Conservation (phyloP, 2,113 vertebrate genomes). For the Pseudorectes ferrugineus region DNA sequence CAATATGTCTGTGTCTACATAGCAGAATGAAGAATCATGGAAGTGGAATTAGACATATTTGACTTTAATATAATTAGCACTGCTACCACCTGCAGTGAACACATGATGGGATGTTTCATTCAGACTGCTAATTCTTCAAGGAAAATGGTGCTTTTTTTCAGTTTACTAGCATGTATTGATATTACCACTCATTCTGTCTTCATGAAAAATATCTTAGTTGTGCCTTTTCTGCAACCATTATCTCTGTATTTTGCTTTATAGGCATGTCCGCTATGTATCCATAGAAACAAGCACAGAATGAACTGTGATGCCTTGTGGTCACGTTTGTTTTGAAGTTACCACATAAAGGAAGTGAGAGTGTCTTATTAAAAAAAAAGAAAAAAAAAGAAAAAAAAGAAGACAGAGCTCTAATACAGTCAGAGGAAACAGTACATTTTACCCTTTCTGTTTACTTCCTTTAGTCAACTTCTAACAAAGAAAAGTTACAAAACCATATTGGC, state of each 20-base stretch:
- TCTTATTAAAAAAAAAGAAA: not conserved
- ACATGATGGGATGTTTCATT: not conserved
- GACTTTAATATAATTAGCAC: not conserved
- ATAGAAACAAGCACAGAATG: conserved; percentile 3
- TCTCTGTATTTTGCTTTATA: not conserved
- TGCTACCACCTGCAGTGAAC: not conserved
- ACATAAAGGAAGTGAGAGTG: not conserved
- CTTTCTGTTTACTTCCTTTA: not conserved
- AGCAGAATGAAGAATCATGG: not conserved
- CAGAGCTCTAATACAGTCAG: not conserved
- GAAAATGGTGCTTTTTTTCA: not conserved
- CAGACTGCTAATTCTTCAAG: not conserved
- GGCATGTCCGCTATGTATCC: not conserved
- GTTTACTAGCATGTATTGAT: not conserved
- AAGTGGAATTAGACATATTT: not conserved
- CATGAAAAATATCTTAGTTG: not conserved
- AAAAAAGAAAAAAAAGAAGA: not conserved
- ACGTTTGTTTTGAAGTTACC: not conserved
- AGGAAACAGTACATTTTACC: not conserved
- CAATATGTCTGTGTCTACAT: not conserved
- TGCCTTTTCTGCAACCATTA: not conserved
- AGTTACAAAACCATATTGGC: not conserved
- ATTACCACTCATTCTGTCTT: not conserved
- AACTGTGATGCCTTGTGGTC: not conserved
- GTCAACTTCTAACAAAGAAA: not conserved